Evolutionary conservation across 1,140 invertebrate genomes (phyloP), one percentile per base, ranked within the genome.

Genomic region (Ceratosolen fusciceps): DNA sequence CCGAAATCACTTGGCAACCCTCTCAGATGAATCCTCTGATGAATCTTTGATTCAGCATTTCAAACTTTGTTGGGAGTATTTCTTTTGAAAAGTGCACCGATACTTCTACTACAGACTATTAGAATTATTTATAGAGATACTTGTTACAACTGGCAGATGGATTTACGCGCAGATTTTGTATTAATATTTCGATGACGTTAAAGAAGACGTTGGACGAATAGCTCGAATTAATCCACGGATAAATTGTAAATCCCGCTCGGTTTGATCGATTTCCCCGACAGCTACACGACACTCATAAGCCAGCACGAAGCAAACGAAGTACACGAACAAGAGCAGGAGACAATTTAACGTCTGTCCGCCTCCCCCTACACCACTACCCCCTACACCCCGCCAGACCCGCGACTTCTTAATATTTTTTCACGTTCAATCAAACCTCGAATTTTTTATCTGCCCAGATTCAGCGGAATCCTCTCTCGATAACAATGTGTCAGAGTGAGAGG

Each of bases 381-480:
- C 43, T 68, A 68, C 65, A 68, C 43, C 43, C 21, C 24, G 43
- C 24, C 65, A n/a, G 43, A 31, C 14, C 39, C n/a, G n/a, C n/a
- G n/a, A n/a, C 29, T 8, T 68, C 39, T 34, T 43, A 43, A 58
- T 24, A 58, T 58, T 58, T 58, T 58, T 24, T 68, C 7, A 7
- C n/a, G n/a, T 12, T 68, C 34, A 24, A 14, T n/a, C 21, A n/a
- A 24, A 43, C 37, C 37, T 68, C 12, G 24, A 37, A 68, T 68
- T 68, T 68, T 68, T 37, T 9, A 68, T 21, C 34, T 43, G 34
- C 43, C 65, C 37, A 37, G 65, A 68, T 68, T 68, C 24, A 9
- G 34, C 16, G 43, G 43, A 68, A 39, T 68, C 37, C 65, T 43
- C n/a, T 19, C 8, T 34, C n/a, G 65, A 68, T 68, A 68, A n/a